Conservation (phyloP, 1,140 invertebrate genomes). For the Drosophila paulistorum region DNA sequence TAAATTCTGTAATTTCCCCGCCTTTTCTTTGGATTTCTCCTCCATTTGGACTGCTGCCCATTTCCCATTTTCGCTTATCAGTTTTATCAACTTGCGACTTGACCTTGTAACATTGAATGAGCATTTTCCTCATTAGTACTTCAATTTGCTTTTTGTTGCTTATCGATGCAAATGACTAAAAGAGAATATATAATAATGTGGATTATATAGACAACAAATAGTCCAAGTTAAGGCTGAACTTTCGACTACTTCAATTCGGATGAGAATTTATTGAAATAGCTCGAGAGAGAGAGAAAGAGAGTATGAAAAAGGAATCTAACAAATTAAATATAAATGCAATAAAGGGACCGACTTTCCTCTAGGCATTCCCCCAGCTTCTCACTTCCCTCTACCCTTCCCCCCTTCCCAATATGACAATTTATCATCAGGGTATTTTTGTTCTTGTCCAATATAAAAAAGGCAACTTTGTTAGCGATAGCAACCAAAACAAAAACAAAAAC, state of each 20-base stretch:
- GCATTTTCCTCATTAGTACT: conserved; percentile 8
- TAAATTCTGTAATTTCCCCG: neutral
- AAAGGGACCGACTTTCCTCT: neutral
- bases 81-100: conserved; percentile 11
- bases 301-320: neutral
- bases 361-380: neutral
- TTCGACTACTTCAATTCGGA: neutral
- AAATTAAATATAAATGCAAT: conserved; percentile 14
- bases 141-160: conserved; percentile 3
- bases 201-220: neutral
- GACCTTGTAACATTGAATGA: conserved; percentile 1
- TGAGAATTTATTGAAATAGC: conserved; percentile 1
- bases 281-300: neutral
- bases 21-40: neutral
- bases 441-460: conserved; percentile 5
- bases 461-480: conserved; percentile 3
- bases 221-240: too few relatives aligned
- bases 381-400: neutral
- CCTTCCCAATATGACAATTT: conserved; percentile 1
- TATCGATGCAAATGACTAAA: conserved; percentile 5
- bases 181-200: conserved; percentile 8
- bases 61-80: conserved; percentile 2
- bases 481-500: neutral
- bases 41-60: neutral
- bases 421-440: conserved; percentile 22